phyloP scores from a whole-genome alignment of 2,113 vertebrate genomes.

The Mormyrus lacerda region DNA sequence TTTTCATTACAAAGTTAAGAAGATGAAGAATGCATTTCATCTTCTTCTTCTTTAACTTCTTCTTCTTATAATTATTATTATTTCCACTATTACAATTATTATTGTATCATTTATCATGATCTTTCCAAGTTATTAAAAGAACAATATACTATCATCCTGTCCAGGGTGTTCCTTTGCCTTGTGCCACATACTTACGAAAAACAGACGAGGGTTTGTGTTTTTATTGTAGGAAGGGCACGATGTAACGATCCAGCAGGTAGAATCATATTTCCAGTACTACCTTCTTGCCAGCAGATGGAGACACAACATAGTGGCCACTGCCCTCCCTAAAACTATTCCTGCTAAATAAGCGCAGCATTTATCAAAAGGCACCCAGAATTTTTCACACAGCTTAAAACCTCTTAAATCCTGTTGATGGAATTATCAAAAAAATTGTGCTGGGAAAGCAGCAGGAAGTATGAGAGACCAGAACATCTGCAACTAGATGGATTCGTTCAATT shows the following conservation, averaged over 20 bases:
- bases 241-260: neutral
- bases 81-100: no score
- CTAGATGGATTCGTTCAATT: neutral
- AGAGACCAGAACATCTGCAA: neutral
- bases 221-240: neutral
- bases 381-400: neutral
- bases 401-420: neutral
- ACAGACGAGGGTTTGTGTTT: neutral
- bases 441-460: neutral
- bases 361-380: neutral
- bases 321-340: neutral
- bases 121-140: conserved; percentile 1
- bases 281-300: conserved; percentile 1
- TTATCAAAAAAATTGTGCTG: neutral
- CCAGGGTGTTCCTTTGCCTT: neutral
- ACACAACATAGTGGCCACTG: neutral
- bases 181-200: neutral
- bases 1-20: no score
- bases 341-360: neutral
- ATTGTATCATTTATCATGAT: conserved; percentile 26
- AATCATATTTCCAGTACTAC: neutral
- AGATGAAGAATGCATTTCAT: no score
- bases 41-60: no score
- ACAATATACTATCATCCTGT: neutral
- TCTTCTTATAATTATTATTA: no score